Percentiles rank a stretch among this genome's conserved stretches.
Evolutionary conservation across 1,140 invertebrate species (phyloP).

Genomic region (Hyposmocoma kahamanoa): DNA sequence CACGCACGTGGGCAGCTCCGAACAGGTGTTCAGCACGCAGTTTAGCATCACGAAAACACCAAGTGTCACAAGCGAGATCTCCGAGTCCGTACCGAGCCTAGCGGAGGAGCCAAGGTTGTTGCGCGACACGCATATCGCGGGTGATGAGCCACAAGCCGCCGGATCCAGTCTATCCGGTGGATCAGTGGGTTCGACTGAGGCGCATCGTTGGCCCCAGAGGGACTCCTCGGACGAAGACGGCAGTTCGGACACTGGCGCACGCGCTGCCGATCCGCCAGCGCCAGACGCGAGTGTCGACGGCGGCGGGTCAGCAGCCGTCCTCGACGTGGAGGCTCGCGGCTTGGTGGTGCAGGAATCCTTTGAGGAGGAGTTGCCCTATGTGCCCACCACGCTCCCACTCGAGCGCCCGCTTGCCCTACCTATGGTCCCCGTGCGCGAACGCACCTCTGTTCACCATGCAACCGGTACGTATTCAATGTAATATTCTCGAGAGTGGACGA

Average conservation of each 20-base stretch:
- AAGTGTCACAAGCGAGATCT: constrained; percentile 59
- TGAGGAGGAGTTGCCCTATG: constrained; percentile 90
- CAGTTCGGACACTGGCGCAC: constrained; percentile 76
- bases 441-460: constrained; percentile 82
- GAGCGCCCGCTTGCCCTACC: constrained; percentile 87
- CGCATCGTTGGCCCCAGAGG: constrained; percentile 3
- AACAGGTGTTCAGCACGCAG: constrained; percentile 62
- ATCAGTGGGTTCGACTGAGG: background rate
- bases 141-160: background rate
- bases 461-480: constrained; percentile 20
- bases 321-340: constrained; percentile 80
- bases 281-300: constrained; percentile 15
- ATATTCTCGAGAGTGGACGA: background rate
- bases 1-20: constrained; percentile 55
- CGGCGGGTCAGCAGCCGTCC: constrained; percentile 61
- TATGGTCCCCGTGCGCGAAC: constrained; percentile 84
- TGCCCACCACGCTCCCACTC: constrained; percentile 88
- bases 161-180: background rate
- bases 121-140: constrained; percentile 20
- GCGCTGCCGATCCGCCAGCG: constrained; percentile 55
- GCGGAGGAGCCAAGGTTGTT: constrained; percentile 25
- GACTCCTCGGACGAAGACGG: constrained; percentile 87
- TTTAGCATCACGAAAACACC: constrained; percentile 65
- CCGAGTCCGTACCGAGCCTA: constrained; percentile 50
- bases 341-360: constrained; percentile 88